Conservation (phyloP, 2,888 invertebrate species). For the Andricus curvator region DNA sequence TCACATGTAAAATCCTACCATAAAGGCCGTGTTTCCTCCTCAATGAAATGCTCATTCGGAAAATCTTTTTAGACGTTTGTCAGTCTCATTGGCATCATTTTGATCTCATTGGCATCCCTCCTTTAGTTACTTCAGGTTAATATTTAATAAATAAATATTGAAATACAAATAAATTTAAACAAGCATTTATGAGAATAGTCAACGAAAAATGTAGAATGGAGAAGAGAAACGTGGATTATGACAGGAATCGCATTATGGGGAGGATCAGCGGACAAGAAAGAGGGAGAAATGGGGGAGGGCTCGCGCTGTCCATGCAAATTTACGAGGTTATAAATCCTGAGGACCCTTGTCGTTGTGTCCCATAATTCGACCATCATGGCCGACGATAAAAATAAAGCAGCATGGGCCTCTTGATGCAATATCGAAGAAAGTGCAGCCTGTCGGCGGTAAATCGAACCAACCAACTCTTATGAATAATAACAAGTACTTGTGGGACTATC, state of each 20-base stretch:
- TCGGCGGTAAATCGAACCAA: constrained; percentile 36
- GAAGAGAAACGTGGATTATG: not conserved
- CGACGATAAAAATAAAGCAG: constrained; percentile 34
- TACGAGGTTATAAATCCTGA: constrained; percentile 37
- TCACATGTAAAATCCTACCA: too few species aligned
- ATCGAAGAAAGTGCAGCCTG: constrained; percentile 36
- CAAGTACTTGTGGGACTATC: constrained; percentile 25
- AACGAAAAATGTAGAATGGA: not conserved
- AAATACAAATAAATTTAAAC: not conserved
- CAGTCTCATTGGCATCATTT: too few species aligned
- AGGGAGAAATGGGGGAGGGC: not conserved
- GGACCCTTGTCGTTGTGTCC: constrained; percentile 36
- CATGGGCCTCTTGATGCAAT: constrained; percentile 23
- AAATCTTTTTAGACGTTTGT: too few species aligned
- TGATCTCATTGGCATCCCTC: too few species aligned
- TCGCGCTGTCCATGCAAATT: constrained; percentile 35
- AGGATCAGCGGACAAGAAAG: constrained; percentile 17
- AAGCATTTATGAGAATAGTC: not conserved
- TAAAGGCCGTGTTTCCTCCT: too few species aligned
- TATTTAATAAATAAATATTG: not conserved
- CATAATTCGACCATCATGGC: constrained; percentile 36
- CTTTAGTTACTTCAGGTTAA: not conserved
- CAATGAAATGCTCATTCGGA: too few species aligned
- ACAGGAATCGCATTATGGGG: constrained; percentile 19
- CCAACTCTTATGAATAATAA: constrained; percentile 30